phyloP scores from a whole-genome alignment of 2,888 invertebrate species.

The Cheilosia soror region DNA sequence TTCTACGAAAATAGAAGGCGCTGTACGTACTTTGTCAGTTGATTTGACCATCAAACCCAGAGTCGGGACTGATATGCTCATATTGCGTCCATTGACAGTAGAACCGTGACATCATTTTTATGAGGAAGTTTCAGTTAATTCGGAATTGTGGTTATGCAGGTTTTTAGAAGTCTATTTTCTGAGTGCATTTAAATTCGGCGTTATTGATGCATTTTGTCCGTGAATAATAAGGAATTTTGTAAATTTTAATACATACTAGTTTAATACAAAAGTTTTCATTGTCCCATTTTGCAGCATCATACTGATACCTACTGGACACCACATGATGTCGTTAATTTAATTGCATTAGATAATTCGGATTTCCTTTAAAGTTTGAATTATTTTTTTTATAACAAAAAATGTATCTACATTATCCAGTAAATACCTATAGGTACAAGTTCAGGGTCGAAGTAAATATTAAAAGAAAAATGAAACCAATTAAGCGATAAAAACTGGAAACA shows the following conservation, averaged over 20 bases:
- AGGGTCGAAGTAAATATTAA: constrained; percentile 3
- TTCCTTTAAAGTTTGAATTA: too few species aligned
- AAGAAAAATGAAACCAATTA: not conserved
- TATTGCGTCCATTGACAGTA: constrained; percentile 9
- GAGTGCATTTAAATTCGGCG: not conserved
- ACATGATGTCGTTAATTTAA: too few species aligned
- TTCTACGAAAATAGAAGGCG: not conserved
- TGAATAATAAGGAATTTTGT: too few species aligned
- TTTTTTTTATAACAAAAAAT: too few species aligned
- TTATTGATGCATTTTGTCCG: not conserved
- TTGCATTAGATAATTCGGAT: too few species aligned
- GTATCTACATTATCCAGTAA: not conserved
- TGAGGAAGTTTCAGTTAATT: not conserved
- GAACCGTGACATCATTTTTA: constrained; percentile 19
- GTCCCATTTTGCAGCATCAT: too few species aligned
- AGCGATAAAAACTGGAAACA: not conserved
- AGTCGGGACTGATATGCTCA: constrained; percentile 22
- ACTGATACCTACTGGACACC: too few species aligned
- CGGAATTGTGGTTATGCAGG: not conserved
- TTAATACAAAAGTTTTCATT: too few species aligned
- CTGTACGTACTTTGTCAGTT: constrained; percentile 11
- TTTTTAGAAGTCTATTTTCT: not conserved
- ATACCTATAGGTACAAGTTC: constrained; percentile 4
- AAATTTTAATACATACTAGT: too few species aligned
- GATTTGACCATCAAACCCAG: constrained; percentile 32